A percentile compares a stretch with the other conserved stretches of the same genome.
phyloP scores from a whole-genome alignment of 2,797 vertebrate species.

The Sciurus vulgaris region DNA sequence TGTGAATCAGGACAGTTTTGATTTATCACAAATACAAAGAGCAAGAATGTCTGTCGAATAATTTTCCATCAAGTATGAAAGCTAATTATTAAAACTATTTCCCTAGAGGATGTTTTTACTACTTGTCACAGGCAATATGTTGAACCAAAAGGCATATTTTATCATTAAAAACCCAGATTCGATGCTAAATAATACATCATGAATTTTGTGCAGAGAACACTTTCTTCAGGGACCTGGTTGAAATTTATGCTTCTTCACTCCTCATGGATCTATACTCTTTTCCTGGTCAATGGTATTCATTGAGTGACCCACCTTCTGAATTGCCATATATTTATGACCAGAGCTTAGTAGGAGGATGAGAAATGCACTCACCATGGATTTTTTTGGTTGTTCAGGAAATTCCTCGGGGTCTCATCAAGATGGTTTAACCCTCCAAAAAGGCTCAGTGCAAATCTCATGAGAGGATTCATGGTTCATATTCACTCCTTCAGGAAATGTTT shows the following conservation, averaged over 20 bases:
- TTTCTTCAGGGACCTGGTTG: background rate
- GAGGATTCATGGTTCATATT: background rate
- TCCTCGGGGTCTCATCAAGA: background rate
- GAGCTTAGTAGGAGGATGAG: background rate
- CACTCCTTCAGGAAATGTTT: background rate
- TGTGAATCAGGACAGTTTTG: background rate
- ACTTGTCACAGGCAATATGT: background rate
- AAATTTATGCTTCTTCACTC: background rate
- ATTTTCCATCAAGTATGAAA: constrained; percentile 6
- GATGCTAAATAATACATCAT: background rate
- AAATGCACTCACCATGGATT: background rate
- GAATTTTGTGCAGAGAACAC: background rate
- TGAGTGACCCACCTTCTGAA: background rate
- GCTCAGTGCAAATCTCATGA: background rate
- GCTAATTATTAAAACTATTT: constrained; percentile 13
- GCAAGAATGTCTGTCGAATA: background rate
- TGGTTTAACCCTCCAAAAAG: background rate
- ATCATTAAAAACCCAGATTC: background rate
- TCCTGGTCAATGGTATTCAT: background rate
- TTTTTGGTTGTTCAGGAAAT: background rate
- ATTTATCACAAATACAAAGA: background rate
- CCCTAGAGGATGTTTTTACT: background rate
- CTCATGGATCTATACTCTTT: background rate
- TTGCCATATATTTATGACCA: background rate
- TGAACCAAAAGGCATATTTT: background rate